Conservation (phyloP, 2,113 vertebrate species). For the Lipotes vexillifer region DNA sequence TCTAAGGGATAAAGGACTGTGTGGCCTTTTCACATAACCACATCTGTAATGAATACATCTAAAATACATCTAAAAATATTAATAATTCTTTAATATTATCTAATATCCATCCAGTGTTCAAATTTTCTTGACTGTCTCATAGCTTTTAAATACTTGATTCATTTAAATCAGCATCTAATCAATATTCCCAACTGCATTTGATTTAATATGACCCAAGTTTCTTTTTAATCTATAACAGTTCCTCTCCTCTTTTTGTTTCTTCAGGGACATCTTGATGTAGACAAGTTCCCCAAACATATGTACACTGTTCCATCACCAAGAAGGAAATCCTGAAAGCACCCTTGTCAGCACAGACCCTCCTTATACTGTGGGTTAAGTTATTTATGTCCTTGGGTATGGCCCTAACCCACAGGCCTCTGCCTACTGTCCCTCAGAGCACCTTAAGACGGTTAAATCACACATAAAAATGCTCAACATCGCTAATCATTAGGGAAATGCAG, state of each 20-base stretch:
- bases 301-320: background rate
- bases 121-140: background rate
- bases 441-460: background rate
- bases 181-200: background rate
- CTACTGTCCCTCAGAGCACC: background rate
- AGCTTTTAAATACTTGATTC: background rate
- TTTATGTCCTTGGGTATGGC: background rate
- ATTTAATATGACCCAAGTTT: background rate
- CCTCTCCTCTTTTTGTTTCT: too few relatives aligned
- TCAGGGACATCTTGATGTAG: background rate
- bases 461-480: background rate
- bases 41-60: background rate
- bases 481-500: background rate
- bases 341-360: background rate
- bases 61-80: slow-evolving; percentile 21
- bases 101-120: background rate
- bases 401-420: background rate
- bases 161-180: slow-evolving; percentile 6
- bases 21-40: background rate
- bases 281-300: background rate
- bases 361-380: background rate
- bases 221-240: background rate
- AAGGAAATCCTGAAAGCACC: background rate
- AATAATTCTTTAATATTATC: background rate
- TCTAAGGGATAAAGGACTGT: background rate